Conservation (phyloP, 2,888 invertebrate species). For the Exocentrus adspersus region DNA sequence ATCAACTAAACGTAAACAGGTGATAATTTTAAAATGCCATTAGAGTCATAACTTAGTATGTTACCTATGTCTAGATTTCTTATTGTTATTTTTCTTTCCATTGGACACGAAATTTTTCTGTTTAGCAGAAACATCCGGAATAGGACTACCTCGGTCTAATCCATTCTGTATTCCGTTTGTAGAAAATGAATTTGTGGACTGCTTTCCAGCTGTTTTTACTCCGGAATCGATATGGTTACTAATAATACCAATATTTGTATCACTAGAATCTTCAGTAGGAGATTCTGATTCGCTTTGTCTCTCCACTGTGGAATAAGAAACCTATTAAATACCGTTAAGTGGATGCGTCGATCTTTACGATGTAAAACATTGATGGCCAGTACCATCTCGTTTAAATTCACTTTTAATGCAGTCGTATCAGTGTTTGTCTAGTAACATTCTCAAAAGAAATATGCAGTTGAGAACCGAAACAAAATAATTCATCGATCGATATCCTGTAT, state of each 20-base stretch:
- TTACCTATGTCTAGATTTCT: conserved; percentile 86
- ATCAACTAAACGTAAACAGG: no score
- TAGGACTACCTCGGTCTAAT: conserved; percentile 59
- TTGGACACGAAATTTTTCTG: conserved; percentile 68
- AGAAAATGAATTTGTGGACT: conserved; percentile 54
- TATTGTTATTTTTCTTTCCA: conserved; percentile 81
- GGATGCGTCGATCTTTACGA: no score
- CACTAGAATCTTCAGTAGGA: conserved; percentile 80
- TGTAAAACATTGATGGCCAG: no score
- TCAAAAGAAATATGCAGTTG: no score
- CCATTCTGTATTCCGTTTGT: conserved; percentile 60
- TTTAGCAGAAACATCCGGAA: conserved; percentile 75
- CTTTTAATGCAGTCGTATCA: no score
- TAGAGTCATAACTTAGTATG: conserved; percentile 34
- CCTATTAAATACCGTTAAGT: no score
- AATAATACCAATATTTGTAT: conserved; percentile 67
- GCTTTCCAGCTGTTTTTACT: conserved; percentile 61
- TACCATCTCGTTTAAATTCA: no score
- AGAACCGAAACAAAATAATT: no score
- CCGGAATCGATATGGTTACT: conserved; percentile 60
- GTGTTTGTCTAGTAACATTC: no score
- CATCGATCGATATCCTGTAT: no score
- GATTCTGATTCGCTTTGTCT: conserved; percentile 90
- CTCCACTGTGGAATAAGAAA: conserved; percentile 69
- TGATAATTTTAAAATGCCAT: no score